Conservation (phyloP, 2,888 invertebrate species). For the Pegoplata infirma region DNA sequence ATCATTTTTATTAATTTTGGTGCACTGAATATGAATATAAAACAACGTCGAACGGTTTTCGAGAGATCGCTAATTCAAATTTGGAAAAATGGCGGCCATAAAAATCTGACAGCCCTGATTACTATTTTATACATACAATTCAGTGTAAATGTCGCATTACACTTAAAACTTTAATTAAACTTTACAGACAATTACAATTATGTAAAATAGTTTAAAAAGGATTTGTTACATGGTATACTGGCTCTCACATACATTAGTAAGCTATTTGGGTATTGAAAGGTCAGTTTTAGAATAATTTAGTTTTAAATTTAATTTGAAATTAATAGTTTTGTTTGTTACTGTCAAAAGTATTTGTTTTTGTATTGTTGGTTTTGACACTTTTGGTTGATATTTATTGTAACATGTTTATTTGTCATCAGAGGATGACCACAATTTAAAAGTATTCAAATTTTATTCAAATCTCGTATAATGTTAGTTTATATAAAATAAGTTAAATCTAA, state of each 20-base stretch:
- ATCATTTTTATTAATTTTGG: too few relatives aligned
- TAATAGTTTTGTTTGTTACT: conserved; percentile 30
- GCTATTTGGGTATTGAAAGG: background rate
- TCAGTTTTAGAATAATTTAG: conserved; percentile 21
- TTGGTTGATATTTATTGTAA: background rate
- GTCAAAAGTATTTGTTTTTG: background rate
- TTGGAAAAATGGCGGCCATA: too few relatives aligned
- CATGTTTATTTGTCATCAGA: background rate
- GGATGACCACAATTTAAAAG: background rate
- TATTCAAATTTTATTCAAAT: background rate
- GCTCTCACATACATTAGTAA: background rate
- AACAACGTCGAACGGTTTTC: too few relatives aligned
- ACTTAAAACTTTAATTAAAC: conserved; percentile 18
- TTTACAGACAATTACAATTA: background rate
- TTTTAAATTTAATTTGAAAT: conserved; percentile 31
- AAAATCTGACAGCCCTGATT: too few relatives aligned
- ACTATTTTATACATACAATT: too few relatives aligned
- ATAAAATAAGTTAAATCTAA: too few relatives aligned
- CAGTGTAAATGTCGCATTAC: too few relatives aligned
- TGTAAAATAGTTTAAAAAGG: too few relatives aligned
- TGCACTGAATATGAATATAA: too few relatives aligned
- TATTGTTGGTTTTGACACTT: background rate
- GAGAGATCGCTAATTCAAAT: too few relatives aligned
- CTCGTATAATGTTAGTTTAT: background rate
- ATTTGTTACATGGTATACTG: background rate